Evolutionary conservation across 2,113 vertebrate genomes (phyloP).

Genomic region (Tragelaphus buxtoni): DNA sequence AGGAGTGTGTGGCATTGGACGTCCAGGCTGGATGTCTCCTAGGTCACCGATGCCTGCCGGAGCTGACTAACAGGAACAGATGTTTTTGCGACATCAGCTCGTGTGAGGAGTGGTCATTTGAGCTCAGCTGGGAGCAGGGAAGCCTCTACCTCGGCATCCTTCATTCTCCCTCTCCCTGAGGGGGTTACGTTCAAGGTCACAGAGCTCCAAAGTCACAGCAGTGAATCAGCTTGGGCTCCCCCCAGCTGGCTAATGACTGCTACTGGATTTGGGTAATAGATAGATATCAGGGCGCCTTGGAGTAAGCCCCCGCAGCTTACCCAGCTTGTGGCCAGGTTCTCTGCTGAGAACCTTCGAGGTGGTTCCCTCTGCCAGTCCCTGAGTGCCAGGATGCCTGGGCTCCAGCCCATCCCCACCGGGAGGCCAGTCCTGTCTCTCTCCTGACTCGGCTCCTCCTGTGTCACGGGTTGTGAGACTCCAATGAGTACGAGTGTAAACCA

Average conservation of each 20-base stretch:
- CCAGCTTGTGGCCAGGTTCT: not conserved
- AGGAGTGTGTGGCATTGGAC: not conserved
- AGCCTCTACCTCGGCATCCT: not conserved
- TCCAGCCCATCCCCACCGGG: rapidly evolving
- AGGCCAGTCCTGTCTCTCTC: rapidly evolving
- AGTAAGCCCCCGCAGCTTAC: not conserved
- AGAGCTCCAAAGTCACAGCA: no score
- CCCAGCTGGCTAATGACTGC: not conserved
- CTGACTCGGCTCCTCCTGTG: not conserved
- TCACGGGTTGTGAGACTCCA: rapidly evolving
- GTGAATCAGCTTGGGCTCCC: not conserved
- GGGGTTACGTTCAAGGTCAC: not conserved
- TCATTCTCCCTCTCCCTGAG: not conserved
- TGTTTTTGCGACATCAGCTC: not conserved
- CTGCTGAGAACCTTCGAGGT: not conserved
- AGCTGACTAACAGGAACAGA: not conserved
- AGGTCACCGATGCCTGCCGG: not conserved
- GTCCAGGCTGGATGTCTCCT: not conserved
- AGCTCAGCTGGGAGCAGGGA: not conserved
- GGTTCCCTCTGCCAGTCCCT: rapidly evolving
- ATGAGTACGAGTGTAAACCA: rapidly evolving
- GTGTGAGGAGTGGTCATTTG: not conserved
- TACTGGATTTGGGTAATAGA: not conserved
- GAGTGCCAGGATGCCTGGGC: not conserved
- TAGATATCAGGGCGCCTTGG: not conserved